A percentile compares a stretch with the other conserved stretches of the same genome.
phyloP scores from a whole-genome alignment of 2,888 invertebrate genomes.

The Troides aeacus region DNA sequence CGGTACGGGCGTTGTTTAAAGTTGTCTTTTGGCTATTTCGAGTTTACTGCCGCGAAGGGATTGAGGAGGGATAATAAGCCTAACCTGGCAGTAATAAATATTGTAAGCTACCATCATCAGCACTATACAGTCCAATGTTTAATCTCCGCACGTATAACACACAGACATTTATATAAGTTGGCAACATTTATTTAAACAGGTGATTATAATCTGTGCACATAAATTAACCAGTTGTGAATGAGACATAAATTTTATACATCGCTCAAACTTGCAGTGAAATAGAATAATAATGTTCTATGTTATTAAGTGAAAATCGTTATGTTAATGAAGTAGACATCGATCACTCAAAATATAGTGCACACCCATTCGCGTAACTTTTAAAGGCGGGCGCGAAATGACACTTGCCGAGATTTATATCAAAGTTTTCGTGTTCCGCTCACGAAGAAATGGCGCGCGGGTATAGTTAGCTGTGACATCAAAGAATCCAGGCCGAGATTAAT shows the following conservation, averaged over 20 bases:
- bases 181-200: neutral
- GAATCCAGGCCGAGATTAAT: conserved; percentile 46
- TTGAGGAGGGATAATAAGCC: conserved; percentile 49
- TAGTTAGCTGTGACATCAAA: conserved; percentile 52
- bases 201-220: neutral
- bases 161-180: neutral
- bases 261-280: neutral
- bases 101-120: conserved; percentile 32
- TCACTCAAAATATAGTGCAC: conserved; percentile 19
- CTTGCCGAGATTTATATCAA: conserved; percentile 29
- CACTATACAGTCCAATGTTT: conserved; percentile 8
- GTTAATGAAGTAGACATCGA: conserved; percentile 18
- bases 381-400: conserved; percentile 29
- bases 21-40: conserved; percentile 63
- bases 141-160: conserved; percentile 17
- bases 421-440: conserved; percentile 29
- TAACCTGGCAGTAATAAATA: conserved; percentile 42
- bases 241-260: neutral
- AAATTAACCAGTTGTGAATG: neutral
- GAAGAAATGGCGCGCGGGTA: conserved; percentile 36
- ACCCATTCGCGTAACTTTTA: conserved; percentile 27
- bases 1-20: conserved; percentile 52
- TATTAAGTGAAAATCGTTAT: conserved; percentile 17
- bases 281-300: neutral
- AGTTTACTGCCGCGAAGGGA: conserved; percentile 46